These are phyloP conservation scores for Ceratina calcarata DNA, from an alignment of 1,140 invertebrate species.

Conservation along the genomic window DNA sequence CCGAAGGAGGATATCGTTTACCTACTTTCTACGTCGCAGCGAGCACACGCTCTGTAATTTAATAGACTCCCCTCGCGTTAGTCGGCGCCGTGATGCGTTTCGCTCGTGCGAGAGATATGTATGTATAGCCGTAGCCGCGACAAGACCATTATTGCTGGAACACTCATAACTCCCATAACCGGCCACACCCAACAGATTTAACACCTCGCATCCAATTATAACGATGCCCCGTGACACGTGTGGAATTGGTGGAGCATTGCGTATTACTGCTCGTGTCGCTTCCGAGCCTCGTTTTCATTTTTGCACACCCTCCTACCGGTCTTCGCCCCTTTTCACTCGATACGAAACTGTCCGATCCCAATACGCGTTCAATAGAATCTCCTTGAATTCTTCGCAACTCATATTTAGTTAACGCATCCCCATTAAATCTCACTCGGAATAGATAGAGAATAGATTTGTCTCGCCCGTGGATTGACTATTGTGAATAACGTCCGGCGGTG, in stretches of 20 bases:
- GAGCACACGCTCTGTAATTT: slow-evolving; percentile 57
- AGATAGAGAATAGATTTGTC: not conserved
- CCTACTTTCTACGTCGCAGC: slow-evolving; percentile 58
- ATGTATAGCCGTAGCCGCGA: slow-evolving; percentile 55
- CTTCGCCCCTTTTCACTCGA: too few relatives aligned
- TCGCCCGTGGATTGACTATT: not conserved
- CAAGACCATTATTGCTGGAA: slow-evolving; percentile 68
- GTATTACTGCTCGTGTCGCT: slow-evolving; percentile 30
- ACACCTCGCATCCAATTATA: slow-evolving; percentile 72
- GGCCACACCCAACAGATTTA: slow-evolving; percentile 71
- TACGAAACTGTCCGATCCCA: too few relatives aligned
- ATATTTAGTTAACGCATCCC: not conserved
- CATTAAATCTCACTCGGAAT: not conserved
- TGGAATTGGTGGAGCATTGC: slow-evolving; percentile 55
- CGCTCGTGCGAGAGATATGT: slow-evolving; percentile 47
- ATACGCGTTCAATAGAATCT: too few relatives aligned
- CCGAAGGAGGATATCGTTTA: slow-evolving; percentile 59
- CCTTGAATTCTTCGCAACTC: not conserved
- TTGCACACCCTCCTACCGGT: not conserved
- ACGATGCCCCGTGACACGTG: slow-evolving; percentile 57
- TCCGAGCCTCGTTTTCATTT: slow-evolving; percentile 25
- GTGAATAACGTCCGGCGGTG: not conserved
- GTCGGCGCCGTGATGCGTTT: slow-evolving; percentile 58
- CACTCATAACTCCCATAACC: slow-evolving; percentile 67
- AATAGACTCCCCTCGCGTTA: slow-evolving; percentile 62